Evolutionary conservation across 2,888 invertebrate genomes (phyloP).

Genomic region (Aquatica leii): DNA sequence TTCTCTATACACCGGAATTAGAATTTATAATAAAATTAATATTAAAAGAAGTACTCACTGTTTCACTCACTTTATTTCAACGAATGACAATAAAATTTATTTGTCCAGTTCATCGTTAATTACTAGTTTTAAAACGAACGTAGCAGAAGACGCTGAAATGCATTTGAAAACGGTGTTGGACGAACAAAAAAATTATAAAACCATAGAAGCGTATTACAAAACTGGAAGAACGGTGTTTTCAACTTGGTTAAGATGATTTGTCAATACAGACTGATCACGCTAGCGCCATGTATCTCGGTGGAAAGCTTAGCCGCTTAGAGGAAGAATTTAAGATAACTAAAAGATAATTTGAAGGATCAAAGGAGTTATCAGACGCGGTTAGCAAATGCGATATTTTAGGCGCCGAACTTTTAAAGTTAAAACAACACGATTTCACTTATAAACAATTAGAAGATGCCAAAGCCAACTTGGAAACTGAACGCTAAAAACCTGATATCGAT

Average conservation of each 20-base stretch:
- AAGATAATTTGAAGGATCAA: slow-evolving; percentile 67
- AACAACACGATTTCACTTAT: slow-evolving; percentile 74
- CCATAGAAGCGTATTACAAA: slow-evolving; percentile 72
- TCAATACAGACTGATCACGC: slow-evolving; percentile 73
- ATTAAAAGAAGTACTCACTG: no score
- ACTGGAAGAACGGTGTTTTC: slow-evolving; percentile 64
- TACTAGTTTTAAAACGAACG: no score
- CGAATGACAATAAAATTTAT: no score
- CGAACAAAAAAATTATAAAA: slow-evolving; percentile 67
- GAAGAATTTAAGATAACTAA: slow-evolving; percentile 68
- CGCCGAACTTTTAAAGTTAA: slow-evolving; percentile 81
- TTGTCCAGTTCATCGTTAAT: no score
- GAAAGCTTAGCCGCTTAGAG: slow-evolving; percentile 65
- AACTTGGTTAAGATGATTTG: slow-evolving; percentile 75
- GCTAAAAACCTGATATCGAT: slow-evolving; percentile 79
- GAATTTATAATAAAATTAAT: no score
- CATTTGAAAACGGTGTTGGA: slow-evolving; percentile 67
- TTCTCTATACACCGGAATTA: no score
- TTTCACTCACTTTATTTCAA: no score
- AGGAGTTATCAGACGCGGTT: slow-evolving; percentile 71
- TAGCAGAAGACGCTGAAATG: slow-evolving; percentile 83
- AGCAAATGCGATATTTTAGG: slow-evolving; percentile 86
- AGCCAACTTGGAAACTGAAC: slow-evolving; percentile 73
- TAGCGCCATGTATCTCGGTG: slow-evolving; percentile 62
- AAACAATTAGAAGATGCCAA: slow-evolving; percentile 80